Evolutionary conservation across 2,888 invertebrate genomes (phyloP), one percentile per base, ranked within the genome.

Genomic region (Scaeva pyrastri): DNA sequence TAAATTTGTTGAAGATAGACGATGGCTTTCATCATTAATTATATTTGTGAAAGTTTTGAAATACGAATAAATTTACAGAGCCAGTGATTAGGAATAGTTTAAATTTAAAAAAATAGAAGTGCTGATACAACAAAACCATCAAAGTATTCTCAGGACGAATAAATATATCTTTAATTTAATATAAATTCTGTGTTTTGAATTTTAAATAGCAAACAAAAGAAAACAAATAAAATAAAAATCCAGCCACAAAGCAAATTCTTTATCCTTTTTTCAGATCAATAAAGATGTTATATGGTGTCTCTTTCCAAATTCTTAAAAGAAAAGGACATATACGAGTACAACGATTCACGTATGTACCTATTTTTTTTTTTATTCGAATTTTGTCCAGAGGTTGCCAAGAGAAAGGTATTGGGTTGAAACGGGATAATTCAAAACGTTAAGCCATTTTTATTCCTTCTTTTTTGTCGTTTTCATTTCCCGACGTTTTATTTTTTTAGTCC

Each of bases 401-500:
- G 2, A 7, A 19, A 14, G 48, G 48, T 31, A 31, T 8, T 8
- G 8, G 26, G 52, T 62, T 23, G 21, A 11, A 31, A 7, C 12
- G n/a, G 36, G 31, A 50, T 68, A 50, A 68, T 39, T 50, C 36
- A 50, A 68, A 66, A 66, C 66, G 36, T 36, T 68, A n/a, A 39
- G 39, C 39, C 14, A 52, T 52, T 68, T 68, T 68, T 39, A 68
- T 52, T 48, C 2, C 45, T 31, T 66, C 36, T 12, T 19, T 14
- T 43, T 19, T 11, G 31, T 50, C 48, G 19, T 21, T 52, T 52
- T 58, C 19, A 39, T 41, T 14, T 39, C 21, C 60, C 39, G 39
- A 60, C 36, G 50, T 64, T 66, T 64, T 45, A 71, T 55, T 36
- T 31, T 81, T 82, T 72, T 19, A 39, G 43, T 21, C 45, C 31